phyloP scores from a whole-genome alignment of 2,797 vertebrate genomes.

The Hippopotamyrus pictus region DNA sequence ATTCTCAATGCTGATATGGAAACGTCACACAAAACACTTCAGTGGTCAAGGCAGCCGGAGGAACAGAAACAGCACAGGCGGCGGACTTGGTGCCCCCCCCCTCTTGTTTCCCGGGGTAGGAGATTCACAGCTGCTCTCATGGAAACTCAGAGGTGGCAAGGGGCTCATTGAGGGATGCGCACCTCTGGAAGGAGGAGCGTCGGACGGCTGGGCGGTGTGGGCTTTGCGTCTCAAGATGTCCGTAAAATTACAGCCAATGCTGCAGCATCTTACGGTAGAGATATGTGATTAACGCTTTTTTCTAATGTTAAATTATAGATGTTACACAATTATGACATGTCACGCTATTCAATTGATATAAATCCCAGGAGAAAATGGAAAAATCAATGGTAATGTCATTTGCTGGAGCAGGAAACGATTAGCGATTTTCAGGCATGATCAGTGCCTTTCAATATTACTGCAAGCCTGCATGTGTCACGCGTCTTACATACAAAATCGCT shows the following conservation, averaged over 20 bases:
- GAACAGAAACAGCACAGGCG: conserved; percentile 51
- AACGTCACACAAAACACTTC: conserved; percentile 60
- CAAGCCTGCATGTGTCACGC: background rate
- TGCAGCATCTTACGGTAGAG: conserved; percentile 62
- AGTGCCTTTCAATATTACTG: background rate
- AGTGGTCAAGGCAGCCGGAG: conserved; percentile 46
- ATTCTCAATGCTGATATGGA: conserved; percentile 51
- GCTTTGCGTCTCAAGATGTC: conserved; percentile 54
- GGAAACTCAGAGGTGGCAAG: background rate
- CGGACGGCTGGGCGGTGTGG: conserved; percentile 24
- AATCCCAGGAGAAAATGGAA: conserved; percentile 62
- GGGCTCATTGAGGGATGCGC: background rate
- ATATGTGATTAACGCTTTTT: conserved; percentile 40
- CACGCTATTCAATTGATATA: conserved; percentile 63
- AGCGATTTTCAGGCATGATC: background rate
- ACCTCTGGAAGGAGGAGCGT: background rate
- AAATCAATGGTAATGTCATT: conserved; percentile 57
- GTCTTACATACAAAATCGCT: background rate
- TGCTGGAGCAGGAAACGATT: conserved; percentile 46
- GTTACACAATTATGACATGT: conserved; percentile 48
- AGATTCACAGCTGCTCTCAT: background rate
- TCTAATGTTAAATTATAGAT: conserved; percentile 59
- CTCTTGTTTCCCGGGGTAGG: background rate
- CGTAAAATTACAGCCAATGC: conserved; percentile 53
- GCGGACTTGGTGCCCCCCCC: background rate